Evolutionary conservation across 2,888 invertebrate species (phyloP), one percentile per base, ranked within the genome.

Genomic region (Gryllus longicercus): DNA sequence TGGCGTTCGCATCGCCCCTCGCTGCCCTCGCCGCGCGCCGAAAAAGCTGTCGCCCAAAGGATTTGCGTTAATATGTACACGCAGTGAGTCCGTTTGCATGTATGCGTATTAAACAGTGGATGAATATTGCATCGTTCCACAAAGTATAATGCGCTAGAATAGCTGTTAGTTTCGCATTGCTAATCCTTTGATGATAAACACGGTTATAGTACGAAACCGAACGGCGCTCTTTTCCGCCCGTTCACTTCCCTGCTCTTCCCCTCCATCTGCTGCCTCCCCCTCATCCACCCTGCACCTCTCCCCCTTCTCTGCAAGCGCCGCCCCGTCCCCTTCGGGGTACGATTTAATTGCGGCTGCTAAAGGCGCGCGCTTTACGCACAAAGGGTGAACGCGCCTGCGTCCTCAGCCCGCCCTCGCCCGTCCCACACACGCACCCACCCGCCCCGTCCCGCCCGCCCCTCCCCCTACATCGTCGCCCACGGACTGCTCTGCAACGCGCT

Each of bases 11-110:
- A 16, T 1, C 63, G 14, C 63, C 63, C 14, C 0, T 8, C 1
- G 14, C 63, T 1, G 63, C 63, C 63, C 63, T 1, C 63, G 16
- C 63, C 18, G 16, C 63, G 63, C 63, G 63, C 63, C 63, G 11
- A 63, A 63, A 63, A 63, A 63, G 63, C 63, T 63, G 63, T 63
- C 63, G 63, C 63, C 63, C 63, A 63, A 63, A 63, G 63, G 63
- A 63, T 63, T 63, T 63, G 63, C 63, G 63, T 63, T 63, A 63
- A 63, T 63, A 63, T 63, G 63, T 63, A 63, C 63, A 63, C 63
- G n/a, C 63, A n/a, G 63, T 4, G n/a, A 63, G 63, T 63, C 63
- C 63, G 63, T 63, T 63, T 63, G 63, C 63, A 63, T 63, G 63
- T 63, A 63, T 63, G 16, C 4, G 63, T 63, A 63, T 63, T 63